Evolutionary conservation across 2,113 vertebrate species (phyloP), one percentile per base, ranked within the genome.

Genomic region (Antennarius striatus): DNA sequence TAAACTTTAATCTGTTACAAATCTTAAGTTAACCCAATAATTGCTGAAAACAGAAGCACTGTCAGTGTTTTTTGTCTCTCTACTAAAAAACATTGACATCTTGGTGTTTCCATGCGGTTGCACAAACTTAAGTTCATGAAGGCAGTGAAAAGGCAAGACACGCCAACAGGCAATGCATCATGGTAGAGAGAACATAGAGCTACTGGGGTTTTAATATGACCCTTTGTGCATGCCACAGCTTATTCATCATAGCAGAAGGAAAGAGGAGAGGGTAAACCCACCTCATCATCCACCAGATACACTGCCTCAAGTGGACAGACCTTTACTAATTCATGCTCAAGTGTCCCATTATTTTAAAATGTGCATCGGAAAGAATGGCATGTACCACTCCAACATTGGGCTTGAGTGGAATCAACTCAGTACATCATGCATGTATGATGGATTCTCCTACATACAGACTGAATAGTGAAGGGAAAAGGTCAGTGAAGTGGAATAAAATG

Each of bases 121-220:
- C 63, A 75, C 73, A 78, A 66, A 71, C 79, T 82, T 80, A 85
- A 88, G 77, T 54, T 68, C 16, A 40, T 9, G n/a, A 48, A 58
- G 73, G 68, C 80, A 79, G 66, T 55, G 40, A 71, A 72, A 69
- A 86, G 77, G 80, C 60, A 58, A 73, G 68, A 68, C 52, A 66
- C 71, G 68, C 68, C 66, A 87, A 84, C 72, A 84, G 77, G 64
- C 84, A 73, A 88, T 86, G 79, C 79, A 80, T 87, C 77, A 88
- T 68, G 61, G 61, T 45, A 63, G 52, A 47, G 47, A 53, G 75
- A 71, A 80, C 81, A 69, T 51, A 68, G 69, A 71, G 52, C 75
- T 53, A 40, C 74, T 45, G 74, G 73, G 60, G 78, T 53, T 82
- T 86, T 77, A 70, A 81, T 79, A 81, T 79, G 71, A 90, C 82